Conservation (phyloP, 2,797 vertebrate species). For the Acipenser ruthenus region DNA sequence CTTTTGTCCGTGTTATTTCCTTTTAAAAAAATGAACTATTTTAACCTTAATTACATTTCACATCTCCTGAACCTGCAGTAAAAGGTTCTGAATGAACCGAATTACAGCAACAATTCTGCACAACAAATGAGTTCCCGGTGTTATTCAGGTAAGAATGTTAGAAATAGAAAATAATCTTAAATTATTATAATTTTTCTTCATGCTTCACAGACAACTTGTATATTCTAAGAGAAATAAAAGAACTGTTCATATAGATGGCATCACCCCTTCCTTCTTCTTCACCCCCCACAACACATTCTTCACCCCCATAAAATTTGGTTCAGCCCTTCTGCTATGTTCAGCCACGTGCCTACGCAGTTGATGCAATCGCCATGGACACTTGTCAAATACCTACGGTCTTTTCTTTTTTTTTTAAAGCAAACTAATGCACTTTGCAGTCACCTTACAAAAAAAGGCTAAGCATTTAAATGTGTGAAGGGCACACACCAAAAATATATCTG, state of each 20-base stretch:
- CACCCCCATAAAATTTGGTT: conserved; percentile 37
- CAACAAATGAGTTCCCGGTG: conserved; percentile 4
- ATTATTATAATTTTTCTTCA: conserved; percentile 5
- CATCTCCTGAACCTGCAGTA: conserved; percentile 26
- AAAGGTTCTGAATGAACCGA: conserved; percentile 26
- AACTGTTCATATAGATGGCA: neutral
- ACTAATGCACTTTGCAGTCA: conserved; percentile 65
- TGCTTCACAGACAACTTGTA: neutral
- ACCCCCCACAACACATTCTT: too few relatives aligned
- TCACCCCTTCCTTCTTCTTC: conserved; percentile 15
- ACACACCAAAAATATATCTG: conserved; percentile 60
- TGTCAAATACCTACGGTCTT: conserved; percentile 35
- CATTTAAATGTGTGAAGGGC: conserved; percentile 71
- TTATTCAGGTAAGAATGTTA: conserved; percentile 2
- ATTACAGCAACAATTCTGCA: conserved; percentile 12
- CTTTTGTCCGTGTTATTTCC: conserved; percentile 87
- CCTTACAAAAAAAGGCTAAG: conserved; percentile 68
- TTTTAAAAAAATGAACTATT: conserved; percentile 35
- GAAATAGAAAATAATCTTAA: neutral
- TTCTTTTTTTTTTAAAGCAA: conserved; percentile 35
- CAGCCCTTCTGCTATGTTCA: conserved; percentile 45
- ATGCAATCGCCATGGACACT: conserved; percentile 45
- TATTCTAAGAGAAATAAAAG: too few relatives aligned
- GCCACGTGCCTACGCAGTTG: conserved; percentile 40
- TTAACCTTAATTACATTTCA: conserved; percentile 58